phyloP scores from a whole-genome alignment of 2,113 vertebrate species.

The Mastomys coucha region DNA sequence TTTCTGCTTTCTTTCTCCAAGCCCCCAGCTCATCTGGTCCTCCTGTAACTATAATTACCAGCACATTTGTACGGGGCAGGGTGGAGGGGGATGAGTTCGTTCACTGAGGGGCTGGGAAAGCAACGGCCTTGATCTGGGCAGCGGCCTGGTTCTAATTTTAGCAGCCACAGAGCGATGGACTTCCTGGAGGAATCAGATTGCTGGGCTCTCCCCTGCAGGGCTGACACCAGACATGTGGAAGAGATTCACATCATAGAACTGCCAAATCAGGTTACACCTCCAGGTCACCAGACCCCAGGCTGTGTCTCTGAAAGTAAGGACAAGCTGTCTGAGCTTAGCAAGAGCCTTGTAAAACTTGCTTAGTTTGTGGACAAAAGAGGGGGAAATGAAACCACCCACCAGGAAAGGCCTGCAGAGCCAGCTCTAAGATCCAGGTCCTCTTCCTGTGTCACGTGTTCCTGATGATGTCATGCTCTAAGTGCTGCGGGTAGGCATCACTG shows the following conservation, averaged over 20 bases:
- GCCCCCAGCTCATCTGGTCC: neutral
- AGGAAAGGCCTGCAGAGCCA: neutral
- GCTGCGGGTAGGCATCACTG: neutral
- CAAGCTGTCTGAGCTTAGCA: neutral
- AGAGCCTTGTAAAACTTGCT: neutral
- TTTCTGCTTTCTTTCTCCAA: slow-evolving; percentile 61
- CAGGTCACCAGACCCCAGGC: neutral
- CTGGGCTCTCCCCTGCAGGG: slow-evolving; percentile 28
- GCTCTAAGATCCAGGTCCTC: too few relatives aligned
- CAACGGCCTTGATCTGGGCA: slow-evolving; percentile 68
- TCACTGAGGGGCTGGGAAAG: slow-evolving; percentile 22
- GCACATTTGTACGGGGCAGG: accelerated
- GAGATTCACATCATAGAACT: slow-evolving; percentile 79
- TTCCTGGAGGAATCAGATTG: slow-evolving; percentile 82
- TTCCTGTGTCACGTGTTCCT: accelerated
- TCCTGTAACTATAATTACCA: slow-evolving; percentile 20
- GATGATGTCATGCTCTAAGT: neutral
- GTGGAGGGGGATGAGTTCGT: neutral
- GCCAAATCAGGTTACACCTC: slow-evolving; percentile 51
- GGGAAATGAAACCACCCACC: too few relatives aligned
- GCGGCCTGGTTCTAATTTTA: slow-evolving; percentile 86
- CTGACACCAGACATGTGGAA: slow-evolving; percentile 84
- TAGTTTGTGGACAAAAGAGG: neutral
- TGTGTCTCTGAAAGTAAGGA: neutral
- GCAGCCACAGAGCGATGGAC: slow-evolving; percentile 76